These are phyloP conservation scores for Adrianichthys oophorus DNA, from an alignment of 2,797 vertebrate genomes.

Conservation along the genomic window DNA sequence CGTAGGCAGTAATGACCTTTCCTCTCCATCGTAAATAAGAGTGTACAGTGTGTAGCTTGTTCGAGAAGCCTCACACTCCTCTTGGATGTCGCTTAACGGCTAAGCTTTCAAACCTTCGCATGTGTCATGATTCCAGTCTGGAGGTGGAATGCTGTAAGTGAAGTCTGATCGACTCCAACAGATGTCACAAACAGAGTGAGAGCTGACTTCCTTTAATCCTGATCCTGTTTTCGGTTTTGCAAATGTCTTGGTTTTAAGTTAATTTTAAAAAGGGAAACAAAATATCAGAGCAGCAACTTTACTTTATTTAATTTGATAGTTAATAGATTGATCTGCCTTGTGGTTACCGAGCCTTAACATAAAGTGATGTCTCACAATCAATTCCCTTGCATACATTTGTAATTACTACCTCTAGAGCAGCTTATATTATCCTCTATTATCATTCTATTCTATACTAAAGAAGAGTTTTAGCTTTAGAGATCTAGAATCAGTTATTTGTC, in stretches of 20 bases:
- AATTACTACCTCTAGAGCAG: conserved; percentile 75
- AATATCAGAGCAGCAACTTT: conserved; percentile 1
- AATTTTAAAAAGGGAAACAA: conserved; percentile 10
- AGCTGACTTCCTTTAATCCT: conserved; percentile 33
- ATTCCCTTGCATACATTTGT: conserved; percentile 60
- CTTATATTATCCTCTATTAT: conserved; percentile 37
- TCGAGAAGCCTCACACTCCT: conserved; percentile 61
- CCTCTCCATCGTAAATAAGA: conserved; percentile 57
- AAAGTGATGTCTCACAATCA: conserved; percentile 41
- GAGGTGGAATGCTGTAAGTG: conserved; percentile 46
- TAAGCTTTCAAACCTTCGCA: conserved; percentile 68
- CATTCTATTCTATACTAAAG: conserved; percentile 27
- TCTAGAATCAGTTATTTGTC: conserved; percentile 29
- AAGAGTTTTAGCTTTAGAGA: conserved; percentile 27
- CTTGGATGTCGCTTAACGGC: conserved; percentile 61
- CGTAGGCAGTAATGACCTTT: conserved; percentile 56
- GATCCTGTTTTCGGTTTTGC: conserved; percentile 20
- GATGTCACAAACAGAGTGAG: conserved; percentile 37
- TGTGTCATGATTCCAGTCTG: conserved; percentile 60
- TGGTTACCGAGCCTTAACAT: conserved; percentile 54
- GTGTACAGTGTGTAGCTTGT: conserved; percentile 57
- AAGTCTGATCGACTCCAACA: conserved; percentile 46
- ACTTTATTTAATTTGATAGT: conserved; percentile 9
- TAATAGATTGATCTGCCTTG: conserved; percentile 9
- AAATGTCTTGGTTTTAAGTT: conserved; percentile 22